Evolutionary conservation across 2,113 vertebrate species (phyloP).

Genomic region (Corynorhinus townsendii): DNA sequence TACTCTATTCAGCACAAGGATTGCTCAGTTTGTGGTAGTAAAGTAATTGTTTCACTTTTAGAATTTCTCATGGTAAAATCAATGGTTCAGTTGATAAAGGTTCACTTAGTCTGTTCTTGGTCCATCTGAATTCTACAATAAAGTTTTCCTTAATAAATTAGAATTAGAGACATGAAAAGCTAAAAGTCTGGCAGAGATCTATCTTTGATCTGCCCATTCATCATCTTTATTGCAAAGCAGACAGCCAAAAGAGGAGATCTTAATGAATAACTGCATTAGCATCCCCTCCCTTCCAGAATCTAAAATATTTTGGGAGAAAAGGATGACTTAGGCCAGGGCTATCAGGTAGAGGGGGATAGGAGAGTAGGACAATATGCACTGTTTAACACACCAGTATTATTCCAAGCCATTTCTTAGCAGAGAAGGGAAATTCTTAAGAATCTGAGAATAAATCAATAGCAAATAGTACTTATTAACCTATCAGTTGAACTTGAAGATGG

Average conservation of each 20-base stretch:
- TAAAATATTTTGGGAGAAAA: neutral
- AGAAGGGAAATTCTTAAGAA: neutral
- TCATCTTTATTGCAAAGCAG: neutral
- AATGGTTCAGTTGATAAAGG: neutral
- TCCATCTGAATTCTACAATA: neutral
- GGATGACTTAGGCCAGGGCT: neutral
- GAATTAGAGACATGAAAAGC: neutral
- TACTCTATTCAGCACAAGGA: neutral
- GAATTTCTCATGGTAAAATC: conserved; percentile 29
- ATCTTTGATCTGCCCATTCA: neutral
- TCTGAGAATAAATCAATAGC: neutral
- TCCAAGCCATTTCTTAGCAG: neutral
- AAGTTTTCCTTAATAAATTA: neutral
- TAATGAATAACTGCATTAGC: neutral
- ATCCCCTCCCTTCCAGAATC: neutral
- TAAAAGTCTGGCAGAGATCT: neutral
- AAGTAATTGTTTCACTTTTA: neutral
- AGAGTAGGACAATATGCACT: neutral
- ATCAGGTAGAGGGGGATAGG: neutral
- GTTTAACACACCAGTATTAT: neutral
- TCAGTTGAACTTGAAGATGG: neutral
- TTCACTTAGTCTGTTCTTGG: neutral
- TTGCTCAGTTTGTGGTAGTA: neutral
- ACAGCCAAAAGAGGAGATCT: neutral
- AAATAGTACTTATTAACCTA: neutral